Base-by-base conservation (phyloP, 2,113 vertebrate species). In the Epinephelus moara region DNA sequence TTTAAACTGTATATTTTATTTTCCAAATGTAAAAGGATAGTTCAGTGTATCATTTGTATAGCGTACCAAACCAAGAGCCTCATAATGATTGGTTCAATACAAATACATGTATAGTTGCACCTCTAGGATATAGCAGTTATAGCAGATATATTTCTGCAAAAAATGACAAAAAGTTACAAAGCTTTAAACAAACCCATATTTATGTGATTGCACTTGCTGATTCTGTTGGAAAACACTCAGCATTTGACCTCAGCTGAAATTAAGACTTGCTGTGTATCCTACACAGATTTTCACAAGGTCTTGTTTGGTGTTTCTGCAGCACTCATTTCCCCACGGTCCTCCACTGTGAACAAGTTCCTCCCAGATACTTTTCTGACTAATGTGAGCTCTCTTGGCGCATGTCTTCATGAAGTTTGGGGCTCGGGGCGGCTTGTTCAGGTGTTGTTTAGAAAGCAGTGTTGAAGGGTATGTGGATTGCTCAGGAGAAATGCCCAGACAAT, bases 401-500 rank as follows among this genome's bases (percentile, higher is more conserved):
- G 57, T 88, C 78, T 60, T 84, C 73, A 87, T 70, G 70, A 87
- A 66, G 66, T 81, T 52, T 77, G 0, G 1, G 67, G 59, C 71
- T 82, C 50, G 47, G 62, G 71, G 81, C 67, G 4, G 30, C 52
- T 78, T 70, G 66, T 78, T 71, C 50, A 75, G 61, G 63, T 50
- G 23, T 75, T 85, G 67, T 84, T 56, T 80, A 33, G 57, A 81
- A 86, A 82, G 73, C 64, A 72, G 49, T 18, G 21, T 68, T 45
- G 62, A 88, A 72, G 45, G 55, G 4, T 75, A 13, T 67, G 63
- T 59, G 52, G n/a, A 70, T 87, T 73, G 61, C 85, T 70, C 78
- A 18, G 53, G 84, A 88, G 86, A 84, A 75, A 85, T 72, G 61
- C 55, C 69, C 57, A 59, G 52, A 84, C 66, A 67, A 61, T 62